These are phyloP conservation scores for Pao palembangensis DNA, from an alignment of 2,113 vertebrate species.

Conservation along the genomic window DNA sequence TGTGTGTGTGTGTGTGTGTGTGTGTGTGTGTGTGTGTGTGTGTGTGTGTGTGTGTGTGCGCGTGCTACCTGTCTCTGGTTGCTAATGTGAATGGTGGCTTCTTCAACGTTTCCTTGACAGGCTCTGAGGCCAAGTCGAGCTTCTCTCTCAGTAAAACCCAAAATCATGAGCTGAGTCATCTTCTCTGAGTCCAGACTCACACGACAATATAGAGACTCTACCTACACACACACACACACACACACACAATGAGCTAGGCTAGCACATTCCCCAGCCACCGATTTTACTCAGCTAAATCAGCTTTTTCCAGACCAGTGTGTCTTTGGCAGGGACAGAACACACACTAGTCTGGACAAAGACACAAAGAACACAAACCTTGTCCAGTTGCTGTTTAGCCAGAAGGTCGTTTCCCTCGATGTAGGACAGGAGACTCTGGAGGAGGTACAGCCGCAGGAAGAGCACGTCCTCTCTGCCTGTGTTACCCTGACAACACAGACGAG, in stretches of 20 bases:
- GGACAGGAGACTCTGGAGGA: constrained; percentile 88
- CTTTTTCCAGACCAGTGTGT: no score
- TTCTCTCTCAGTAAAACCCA: constrained; percentile 89
- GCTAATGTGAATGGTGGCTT: constrained; percentile 82
- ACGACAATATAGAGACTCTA: constrained; percentile 76
- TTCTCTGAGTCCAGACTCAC: constrained; percentile 83
- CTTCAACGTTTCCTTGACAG: constrained; percentile 81
- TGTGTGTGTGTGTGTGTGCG: background rate
- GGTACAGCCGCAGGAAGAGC: constrained; percentile 88
- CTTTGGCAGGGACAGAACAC: no score
- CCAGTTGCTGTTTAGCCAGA: constrained; percentile 78
- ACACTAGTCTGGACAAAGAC: background rate
- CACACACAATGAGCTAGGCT: background rate
- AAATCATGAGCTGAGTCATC: constrained; percentile 77
- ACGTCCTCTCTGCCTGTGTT: constrained; percentile 92
- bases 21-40: constrained; percentile 6
- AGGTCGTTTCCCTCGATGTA: constrained; percentile 84
- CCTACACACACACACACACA: constrained; percentile 65
- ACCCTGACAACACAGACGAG: constrained; percentile 71
- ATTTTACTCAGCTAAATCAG: no score
- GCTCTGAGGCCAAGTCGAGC: constrained; percentile 89
- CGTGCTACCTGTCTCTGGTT: constrained; percentile 81
- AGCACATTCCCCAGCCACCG: background rate
- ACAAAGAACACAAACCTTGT: constrained; percentile 68
- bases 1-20: background rate